Base-by-base conservation (phyloP, 2,113 vertebrate species). In the Oreochromis tanganicae region DNA sequence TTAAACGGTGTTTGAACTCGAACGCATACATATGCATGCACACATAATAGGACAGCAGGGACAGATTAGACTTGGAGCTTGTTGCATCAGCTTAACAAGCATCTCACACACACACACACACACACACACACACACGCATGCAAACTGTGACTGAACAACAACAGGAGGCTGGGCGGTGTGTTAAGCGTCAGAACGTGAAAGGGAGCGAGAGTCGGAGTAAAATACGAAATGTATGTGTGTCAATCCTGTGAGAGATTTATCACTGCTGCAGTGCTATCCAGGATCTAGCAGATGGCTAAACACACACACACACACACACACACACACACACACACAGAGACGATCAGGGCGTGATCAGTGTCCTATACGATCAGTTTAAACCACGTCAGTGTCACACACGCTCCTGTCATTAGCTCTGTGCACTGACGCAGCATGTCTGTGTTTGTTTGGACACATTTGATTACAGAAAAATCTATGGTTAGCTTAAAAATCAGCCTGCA, bases 201-300 rank as follows among this genome's bases (percentile, higher is more conserved):
- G 83, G 6, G 63, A 75, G 55, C 50, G 82, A 24, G 50, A 17
- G 21, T 50, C 57, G 6, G 34, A 81, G 27, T 27, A 34, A 85
- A 63, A 88, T 6, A 43, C 43, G 4, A 21, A 21, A 34, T 2
- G 36, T 52, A 73, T 87, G 80, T 88, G 82, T 92, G 90, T 94
- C 91, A 95, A 90, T 92, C 88, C 80, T 81, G 59, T 41, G 82
- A 50, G 83, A 91, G 89, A 85, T 92, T 95, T 92, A 93, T 88
- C 38, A 17, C 50, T 1, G 10, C 68, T 85, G 84, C 55, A 88
- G 38, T 14, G 46, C 88, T 87, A 87, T 90, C 87, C 80, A 86
- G 79, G 87, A 91, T 87, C 82, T 57, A 81, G 29, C 95, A 95
- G 92, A 94, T 93, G 92, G 92, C 75, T 21, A 6, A 4, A 57